Conservation (phyloP, 2,113 vertebrate species). For the Fulica atra region DNA sequence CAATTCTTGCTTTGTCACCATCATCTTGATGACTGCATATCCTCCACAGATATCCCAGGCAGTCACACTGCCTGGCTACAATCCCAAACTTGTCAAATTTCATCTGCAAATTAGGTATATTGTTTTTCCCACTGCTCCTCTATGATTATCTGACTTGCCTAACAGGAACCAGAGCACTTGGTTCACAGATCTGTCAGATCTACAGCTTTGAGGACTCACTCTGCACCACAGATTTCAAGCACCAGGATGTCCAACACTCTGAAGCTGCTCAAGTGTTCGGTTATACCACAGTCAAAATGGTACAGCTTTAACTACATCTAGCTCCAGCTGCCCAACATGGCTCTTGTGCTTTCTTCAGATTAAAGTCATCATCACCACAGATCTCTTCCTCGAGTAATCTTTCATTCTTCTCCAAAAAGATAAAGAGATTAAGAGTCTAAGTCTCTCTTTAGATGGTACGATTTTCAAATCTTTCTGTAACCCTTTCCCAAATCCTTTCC, state of each 20-base stretch:
- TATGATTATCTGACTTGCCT: not conserved
- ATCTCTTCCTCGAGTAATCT: not conserved
- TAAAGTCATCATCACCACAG: not conserved
- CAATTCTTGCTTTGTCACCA: not conserved
- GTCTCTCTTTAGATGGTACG: not conserved
- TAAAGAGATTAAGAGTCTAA: not conserved
- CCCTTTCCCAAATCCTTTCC: not conserved
- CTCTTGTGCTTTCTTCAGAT: not conserved
- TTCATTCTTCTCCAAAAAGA: not conserved
- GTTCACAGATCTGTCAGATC: not conserved
- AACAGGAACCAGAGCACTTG: not conserved
- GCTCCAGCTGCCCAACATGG: accelerated
- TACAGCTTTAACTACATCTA: not conserved
- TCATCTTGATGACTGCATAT: not conserved
- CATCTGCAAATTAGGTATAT: not conserved
- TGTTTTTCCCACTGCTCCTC: not conserved
- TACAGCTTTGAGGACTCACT: not conserved
- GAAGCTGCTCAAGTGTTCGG: not conserved
- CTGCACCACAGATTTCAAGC: not conserved
- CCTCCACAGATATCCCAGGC: not conserved
- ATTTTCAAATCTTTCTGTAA: not conserved
- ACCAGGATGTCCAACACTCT: not conserved
- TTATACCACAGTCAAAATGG: not conserved
- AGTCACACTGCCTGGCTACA: not conserved
- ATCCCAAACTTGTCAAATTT: not conserved